A percentile compares a stretch with the other conserved stretches of the same genome.
Evolutionary conservation across 1,140 invertebrate genomes (phyloP).

Genomic region (Drosophila nannoptera): DNA sequence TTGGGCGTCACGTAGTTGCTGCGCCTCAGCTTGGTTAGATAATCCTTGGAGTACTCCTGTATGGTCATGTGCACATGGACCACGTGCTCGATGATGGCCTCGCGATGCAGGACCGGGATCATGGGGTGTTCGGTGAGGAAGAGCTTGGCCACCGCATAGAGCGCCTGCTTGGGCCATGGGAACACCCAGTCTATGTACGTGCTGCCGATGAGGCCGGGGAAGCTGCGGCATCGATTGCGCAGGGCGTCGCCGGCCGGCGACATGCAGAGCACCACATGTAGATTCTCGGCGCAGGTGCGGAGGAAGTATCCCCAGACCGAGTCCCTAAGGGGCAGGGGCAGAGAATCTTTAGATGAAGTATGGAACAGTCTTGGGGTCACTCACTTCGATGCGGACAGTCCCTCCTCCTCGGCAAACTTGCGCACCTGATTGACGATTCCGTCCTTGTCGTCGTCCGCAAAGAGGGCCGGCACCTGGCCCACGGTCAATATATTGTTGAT

Average conservation of each 20-base stretch:
- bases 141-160: slow-evolving; percentile 90
- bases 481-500: slow-evolving; percentile 94
- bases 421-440: slow-evolving; percentile 84
- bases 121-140: slow-evolving; percentile 83
- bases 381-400: slow-evolving; percentile 85
- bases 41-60: slow-evolving; percentile 86
- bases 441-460: slow-evolving; percentile 92
- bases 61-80: slow-evolving; percentile 90
- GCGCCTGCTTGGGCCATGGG: slow-evolving; percentile 93
- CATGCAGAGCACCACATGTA: slow-evolving; percentile 94
- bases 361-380: slow-evolving; percentile 21
- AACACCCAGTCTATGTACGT: slow-evolving; percentile 96
- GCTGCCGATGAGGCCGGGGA: slow-evolving; percentile 94
- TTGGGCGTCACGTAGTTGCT: slow-evolving; percentile 94
- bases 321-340: slow-evolving; percentile 80
- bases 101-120: slow-evolving; percentile 84
- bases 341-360: background rate
- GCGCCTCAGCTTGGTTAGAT: slow-evolving; percentile 84
- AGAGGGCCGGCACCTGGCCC: slow-evolving; percentile 90
- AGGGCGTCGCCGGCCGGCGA: slow-evolving; percentile 90
- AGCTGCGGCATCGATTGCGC: slow-evolving; percentile 90
- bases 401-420: slow-evolving; percentile 84
- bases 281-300: slow-evolving; percentile 86
- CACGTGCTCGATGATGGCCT: slow-evolving; percentile 88
- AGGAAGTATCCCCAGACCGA: slow-evolving; percentile 92